These are phyloP conservation scores for Mobula hypostoma DNA, from an alignment of 2,113 vertebrate genomes.

Conservation along the genomic window DNA sequence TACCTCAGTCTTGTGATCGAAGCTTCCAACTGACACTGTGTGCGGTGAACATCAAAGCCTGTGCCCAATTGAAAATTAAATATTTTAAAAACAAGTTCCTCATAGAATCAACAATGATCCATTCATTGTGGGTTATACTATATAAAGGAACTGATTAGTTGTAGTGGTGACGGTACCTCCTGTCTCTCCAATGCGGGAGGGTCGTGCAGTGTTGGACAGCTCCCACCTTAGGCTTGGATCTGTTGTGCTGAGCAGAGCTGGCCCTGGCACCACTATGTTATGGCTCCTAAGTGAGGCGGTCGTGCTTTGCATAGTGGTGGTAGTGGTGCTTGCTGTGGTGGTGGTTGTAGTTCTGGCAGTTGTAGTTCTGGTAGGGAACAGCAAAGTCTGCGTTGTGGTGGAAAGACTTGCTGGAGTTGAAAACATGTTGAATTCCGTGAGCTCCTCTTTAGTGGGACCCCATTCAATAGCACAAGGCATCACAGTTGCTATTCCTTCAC, in stretches of 20 bases:
- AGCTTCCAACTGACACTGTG: background rate
- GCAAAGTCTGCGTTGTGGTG: conserved; percentile 54
- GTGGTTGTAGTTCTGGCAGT: conserved; percentile 51
- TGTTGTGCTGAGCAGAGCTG: conserved; percentile 59
- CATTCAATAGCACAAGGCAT: conserved; percentile 68
- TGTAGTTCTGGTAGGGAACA: conserved; percentile 51
- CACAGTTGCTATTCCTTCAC: conserved; percentile 62
- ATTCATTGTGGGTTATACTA: background rate
- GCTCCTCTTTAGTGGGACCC: conserved; percentile 63
- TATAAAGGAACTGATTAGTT: background rate
- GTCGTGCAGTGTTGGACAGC: conserved; percentile 56
- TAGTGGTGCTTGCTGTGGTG: conserved; percentile 51
- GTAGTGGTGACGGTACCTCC: conserved; percentile 52
- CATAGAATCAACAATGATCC: background rate
- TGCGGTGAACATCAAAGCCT: background rate
- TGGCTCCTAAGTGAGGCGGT: conserved; percentile 55
- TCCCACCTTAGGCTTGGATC: conserved; percentile 46
- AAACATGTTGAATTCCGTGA: conserved; percentile 41
- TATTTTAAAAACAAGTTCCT: background rate
- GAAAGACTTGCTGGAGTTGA: conserved; percentile 45
- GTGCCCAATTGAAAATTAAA: background rate
- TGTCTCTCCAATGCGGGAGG: conserved; percentile 60
- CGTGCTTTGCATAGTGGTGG: conserved; percentile 43
- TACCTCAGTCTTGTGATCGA: background rate
- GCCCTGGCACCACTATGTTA: conserved; percentile 53